phyloP scores from a whole-genome alignment of 2,888 invertebrate genomes.

The Scaptomyza tumidula region DNA sequence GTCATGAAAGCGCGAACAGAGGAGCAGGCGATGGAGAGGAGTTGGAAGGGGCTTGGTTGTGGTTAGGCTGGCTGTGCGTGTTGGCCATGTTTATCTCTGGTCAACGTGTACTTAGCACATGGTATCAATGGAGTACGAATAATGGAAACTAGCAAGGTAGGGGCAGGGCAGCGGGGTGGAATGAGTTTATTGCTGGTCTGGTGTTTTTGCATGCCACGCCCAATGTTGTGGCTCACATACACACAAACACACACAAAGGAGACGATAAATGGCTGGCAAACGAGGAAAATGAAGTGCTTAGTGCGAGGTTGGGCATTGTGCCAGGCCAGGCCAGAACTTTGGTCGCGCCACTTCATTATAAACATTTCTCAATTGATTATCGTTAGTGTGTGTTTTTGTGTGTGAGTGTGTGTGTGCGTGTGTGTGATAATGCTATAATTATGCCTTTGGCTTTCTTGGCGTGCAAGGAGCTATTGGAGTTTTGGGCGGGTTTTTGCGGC shows the following conservation, averaged over 20 bases:
- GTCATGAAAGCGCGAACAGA: constrained; percentile 61
- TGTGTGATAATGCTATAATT: constrained; percentile 77
- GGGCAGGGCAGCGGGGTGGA: constrained; percentile 3
- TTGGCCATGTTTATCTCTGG: constrained; percentile 71
- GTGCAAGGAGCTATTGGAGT: constrained; percentile 43
- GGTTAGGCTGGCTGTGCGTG: constrained; percentile 54
- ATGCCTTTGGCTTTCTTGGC: constrained; percentile 71
- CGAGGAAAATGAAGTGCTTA: constrained; percentile 69
- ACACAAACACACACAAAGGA: neutral
- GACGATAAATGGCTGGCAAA: constrained; percentile 47
- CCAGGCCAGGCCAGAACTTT: constrained; percentile 51
- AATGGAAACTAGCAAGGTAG: neutral
- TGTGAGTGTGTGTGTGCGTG: constrained; percentile 26
- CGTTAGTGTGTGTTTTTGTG: constrained; percentile 58
- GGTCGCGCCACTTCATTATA: constrained; percentile 77
- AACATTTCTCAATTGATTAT: constrained; percentile 81
- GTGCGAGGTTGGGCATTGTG: constrained; percentile 50
- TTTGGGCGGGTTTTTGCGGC: constrained; percentile 57
- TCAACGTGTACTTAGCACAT: constrained; percentile 75
- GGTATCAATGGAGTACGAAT: constrained; percentile 41
- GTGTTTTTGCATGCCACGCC: constrained; percentile 71
- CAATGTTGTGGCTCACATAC: constrained; percentile 9
- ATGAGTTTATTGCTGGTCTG: constrained; percentile 64
- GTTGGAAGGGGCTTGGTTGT: constrained; percentile 14
- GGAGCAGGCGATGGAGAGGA: neutral